Evolutionary conservation across 2,888 invertebrate genomes (phyloP).

Genomic region (Escarpia spicata): DNA sequence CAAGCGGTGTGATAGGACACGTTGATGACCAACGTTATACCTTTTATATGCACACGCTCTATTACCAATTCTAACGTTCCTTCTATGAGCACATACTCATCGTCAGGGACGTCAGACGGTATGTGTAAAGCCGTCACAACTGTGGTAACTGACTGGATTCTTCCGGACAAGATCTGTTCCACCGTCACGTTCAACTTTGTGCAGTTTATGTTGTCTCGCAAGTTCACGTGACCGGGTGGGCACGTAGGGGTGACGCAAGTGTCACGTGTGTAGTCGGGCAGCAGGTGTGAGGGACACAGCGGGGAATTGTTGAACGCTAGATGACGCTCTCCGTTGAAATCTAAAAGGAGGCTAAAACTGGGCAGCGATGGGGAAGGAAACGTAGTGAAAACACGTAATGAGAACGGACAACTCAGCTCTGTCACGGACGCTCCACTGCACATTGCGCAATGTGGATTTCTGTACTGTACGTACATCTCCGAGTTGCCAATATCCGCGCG

Average conservation of each 20-base stretch:
- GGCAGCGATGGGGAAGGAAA: background rate
- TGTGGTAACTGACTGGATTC: background rate
- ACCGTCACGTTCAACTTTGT: background rate
- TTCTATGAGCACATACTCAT: background rate
- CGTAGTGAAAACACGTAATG: too few relatives aligned
- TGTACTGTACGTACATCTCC: background rate
- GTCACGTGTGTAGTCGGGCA: background rate
- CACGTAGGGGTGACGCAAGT: background rate
- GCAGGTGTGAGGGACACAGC: background rate
- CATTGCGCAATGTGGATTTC: background rate
- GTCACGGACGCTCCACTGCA: background rate
- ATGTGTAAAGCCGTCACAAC: background rate
- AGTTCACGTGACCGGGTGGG: background rate
- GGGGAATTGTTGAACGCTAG: background rate
- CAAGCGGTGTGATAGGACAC: background rate
- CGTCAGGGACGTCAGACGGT: background rate
- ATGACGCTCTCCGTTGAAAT: background rate
- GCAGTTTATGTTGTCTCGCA: background rate
- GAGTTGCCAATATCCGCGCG: background rate
- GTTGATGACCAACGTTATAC: background rate
- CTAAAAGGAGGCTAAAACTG: background rate
- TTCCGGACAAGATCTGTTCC: background rate
- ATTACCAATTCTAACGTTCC: background rate
- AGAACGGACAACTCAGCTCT: background rate
- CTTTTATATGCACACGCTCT: background rate